Evolutionary conservation across 2,113 vertebrate genomes (phyloP), one percentile per base, ranked within the genome.

Genomic region (Geothlypis trichas): DNA sequence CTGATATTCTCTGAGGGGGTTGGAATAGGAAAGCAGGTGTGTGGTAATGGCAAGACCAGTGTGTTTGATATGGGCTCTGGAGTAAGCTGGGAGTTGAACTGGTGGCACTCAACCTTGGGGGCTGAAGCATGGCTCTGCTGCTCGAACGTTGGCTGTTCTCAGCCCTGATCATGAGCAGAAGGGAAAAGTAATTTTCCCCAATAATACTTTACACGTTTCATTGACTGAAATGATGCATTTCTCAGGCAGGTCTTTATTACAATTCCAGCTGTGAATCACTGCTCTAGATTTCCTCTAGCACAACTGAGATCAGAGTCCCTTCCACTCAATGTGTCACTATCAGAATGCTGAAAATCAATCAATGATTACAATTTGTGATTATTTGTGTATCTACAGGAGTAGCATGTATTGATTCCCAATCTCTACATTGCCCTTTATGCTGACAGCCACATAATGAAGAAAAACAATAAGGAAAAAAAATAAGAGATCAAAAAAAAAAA

Each of bases 321-420:
- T 93, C 80, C 49, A 84, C 55, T 62, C 75, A 30, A 54, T 39
- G n/a, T 72, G 54, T 76, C 68, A 18, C 94, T 89, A 92, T 86
- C 37, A 69, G 55, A 95, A 83, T 47, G 55, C 51, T 82, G 78
- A 66, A 96, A 82, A 83, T 96, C 51, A 91, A 78, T 95, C 30
- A 81, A 23, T 91, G 55, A 62, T 95, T 90, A 87, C 84, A 89
- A 73, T 93, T 84, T 86, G 73, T 92, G 83, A 86, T 72, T 89
- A 73, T 96, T 91, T 96, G 89, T 80, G 20, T 93, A 95, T 94
- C 94, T 95, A 81, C 69, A 93, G 89, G 82, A 95, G 35, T 61
- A 84, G 59, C 33, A 46, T n/a, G 16, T 96, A 90, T 69, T 42
- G 86, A 88, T 95, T 95, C 57, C 81, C 69, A 57, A 26, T 89